Percentiles rank a stretch among this genome's conserved stretches.
Evolutionary conservation across 2,797 vertebrate genomes (phyloP).

Genomic region (Crenuchus spilurus): DNA sequence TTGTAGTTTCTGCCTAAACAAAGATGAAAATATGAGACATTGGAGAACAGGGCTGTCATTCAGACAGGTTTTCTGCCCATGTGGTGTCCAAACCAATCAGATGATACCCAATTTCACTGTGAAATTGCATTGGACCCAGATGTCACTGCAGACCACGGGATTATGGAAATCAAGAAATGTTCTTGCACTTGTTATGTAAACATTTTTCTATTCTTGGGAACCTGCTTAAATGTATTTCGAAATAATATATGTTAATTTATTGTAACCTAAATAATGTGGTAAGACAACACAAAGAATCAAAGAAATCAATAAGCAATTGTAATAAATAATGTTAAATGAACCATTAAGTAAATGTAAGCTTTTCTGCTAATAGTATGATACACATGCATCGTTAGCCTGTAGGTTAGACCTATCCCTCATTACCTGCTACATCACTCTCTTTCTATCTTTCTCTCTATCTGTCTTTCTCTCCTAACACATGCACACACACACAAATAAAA

Average conservation of each 20-base stretch:
- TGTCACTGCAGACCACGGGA: not conserved
- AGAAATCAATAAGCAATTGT: not conserved
- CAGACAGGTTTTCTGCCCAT: not conserved
- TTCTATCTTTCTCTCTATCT: not conserved
- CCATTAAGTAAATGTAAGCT: not conserved
- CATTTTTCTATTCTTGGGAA: no score
- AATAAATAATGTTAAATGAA: not conserved
- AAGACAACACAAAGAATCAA: not conserved
- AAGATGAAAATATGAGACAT: not conserved
- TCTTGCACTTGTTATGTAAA: not conserved
- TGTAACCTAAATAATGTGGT: not conserved
- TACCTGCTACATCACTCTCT: not conserved
- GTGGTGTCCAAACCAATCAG: constrained; percentile 7
- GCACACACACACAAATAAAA: constrained; percentile 37
- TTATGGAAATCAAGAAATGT: not conserved
- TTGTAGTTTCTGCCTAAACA: no score
- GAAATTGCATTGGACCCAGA: constrained; percentile 3
- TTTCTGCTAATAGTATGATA: not conserved
- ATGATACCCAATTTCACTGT: constrained; percentile 9
- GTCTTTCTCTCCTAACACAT: constrained; percentile 12
- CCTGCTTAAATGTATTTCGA: no score
- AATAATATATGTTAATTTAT: no score
- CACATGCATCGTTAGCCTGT: not conserved
- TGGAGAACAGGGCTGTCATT: not conserved
- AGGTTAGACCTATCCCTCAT: not conserved